Evolutionary conservation across 1,140 invertebrate species (phyloP).

Genomic region (Mesaphorura yosii): DNA sequence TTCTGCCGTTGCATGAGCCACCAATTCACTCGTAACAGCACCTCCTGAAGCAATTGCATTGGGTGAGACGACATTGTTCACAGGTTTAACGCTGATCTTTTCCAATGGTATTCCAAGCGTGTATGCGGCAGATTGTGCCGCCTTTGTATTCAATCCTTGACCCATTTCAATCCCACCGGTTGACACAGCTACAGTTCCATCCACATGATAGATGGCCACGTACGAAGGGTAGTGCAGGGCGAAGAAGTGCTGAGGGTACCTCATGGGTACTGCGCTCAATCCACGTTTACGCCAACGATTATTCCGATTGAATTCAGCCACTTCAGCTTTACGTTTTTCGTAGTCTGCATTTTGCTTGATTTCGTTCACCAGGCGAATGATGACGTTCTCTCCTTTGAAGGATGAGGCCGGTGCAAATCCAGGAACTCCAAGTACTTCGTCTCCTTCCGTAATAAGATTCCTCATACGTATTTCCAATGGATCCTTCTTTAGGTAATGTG

Average conservation of each 20-base stretch:
- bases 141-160: slow-evolving; percentile 35
- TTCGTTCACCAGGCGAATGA: slow-evolving; percentile 7
- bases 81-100: slow-evolving; percentile 54
- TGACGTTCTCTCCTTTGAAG: slow-evolving; percentile 39
- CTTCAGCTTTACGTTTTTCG: not conserved
- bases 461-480: slow-evolving; percentile 51
- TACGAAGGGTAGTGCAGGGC: slow-evolving; percentile 49
- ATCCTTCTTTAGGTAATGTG: slow-evolving; percentile 52
- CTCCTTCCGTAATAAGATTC: slow-evolving; percentile 44
- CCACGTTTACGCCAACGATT: slow-evolving; percentile 70
- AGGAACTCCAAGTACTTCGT: slow-evolving; percentile 15
- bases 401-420: too few relatives aligned
- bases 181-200: slow-evolving; percentile 61
- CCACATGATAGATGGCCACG: slow-evolving; percentile 58
- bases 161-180: slow-evolving; percentile 44
- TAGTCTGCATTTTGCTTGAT: slow-evolving; percentile 13
- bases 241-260: slow-evolving; percentile 46
- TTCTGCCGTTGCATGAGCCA: slow-evolving; percentile 52
- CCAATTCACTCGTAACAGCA: slow-evolving; percentile 56
- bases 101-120: slow-evolving; percentile 59
- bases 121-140: slow-evolving; percentile 65
- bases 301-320: slow-evolving; percentile 27
- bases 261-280: slow-evolving; percentile 53
- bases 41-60: slow-evolving; percentile 57
- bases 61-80: slow-evolving; percentile 47